Evolutionary conservation across 2,888 invertebrate species (phyloP).

Genomic region (Heliconius ismenius): DNA sequence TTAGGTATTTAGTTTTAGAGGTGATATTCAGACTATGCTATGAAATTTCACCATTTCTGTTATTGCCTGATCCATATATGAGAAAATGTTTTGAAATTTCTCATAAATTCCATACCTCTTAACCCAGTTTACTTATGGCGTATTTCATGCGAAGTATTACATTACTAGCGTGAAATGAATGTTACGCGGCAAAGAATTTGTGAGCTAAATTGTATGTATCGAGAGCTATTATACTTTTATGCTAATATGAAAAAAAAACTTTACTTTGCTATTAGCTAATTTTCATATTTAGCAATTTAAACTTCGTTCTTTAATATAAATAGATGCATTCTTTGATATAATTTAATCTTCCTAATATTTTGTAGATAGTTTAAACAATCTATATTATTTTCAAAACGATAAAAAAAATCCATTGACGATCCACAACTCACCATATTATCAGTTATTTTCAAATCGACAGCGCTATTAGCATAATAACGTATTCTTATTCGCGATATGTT

Average conservation of each 20-base stretch:
- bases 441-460: slow-evolving; percentile 67
- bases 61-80: slow-evolving; percentile 23
- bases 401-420: not conserved
- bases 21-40: slow-evolving; percentile 14
- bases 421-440: slow-evolving; percentile 66
- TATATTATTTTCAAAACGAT: not conserved
- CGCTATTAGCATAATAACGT: slow-evolving; percentile 66
- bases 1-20: not conserved
- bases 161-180: slow-evolving; percentile 37
- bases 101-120: slow-evolving; percentile 53
- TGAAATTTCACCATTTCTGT: slow-evolving; percentile 24
- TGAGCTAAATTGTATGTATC: slow-evolving; percentile 25
- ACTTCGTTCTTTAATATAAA: not conserved
- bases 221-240: slow-evolving; percentile 25
- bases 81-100: slow-evolving; percentile 51
- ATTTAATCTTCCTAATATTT: not conserved
- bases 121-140: slow-evolving; percentile 60
- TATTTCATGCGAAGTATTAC: slow-evolving; percentile 46
- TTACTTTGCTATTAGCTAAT: slow-evolving; percentile 4
- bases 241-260: not conserved
- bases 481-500: slow-evolving; percentile 73
- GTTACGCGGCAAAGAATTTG: slow-evolving; percentile 34
- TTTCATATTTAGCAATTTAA: slow-evolving; percentile 10
- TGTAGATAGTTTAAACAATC: too few relatives aligned
- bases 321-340: not conserved